Percentiles rank a stretch among this genome's conserved stretches.
Conservation (phyloP, 2,797 vertebrate species). For the Mallotus villosus region DNA sequence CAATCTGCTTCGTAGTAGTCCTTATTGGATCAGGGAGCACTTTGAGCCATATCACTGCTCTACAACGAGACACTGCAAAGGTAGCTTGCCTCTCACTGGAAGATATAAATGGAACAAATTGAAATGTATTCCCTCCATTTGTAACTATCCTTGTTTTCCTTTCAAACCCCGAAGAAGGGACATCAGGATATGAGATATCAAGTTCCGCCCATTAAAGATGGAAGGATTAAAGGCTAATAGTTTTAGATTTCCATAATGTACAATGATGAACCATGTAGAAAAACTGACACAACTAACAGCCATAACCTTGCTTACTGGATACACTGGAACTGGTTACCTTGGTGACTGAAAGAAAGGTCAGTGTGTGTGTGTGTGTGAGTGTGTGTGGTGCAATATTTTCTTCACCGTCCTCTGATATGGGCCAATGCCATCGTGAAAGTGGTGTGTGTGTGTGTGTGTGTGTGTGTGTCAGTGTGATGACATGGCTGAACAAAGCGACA, state of each 20-base stretch:
- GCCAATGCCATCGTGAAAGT: conserved; percentile 28
- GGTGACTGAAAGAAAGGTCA: conserved; percentile 67
- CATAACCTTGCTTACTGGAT: conserved; percentile 30
- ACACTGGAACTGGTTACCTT: conserved; percentile 61
- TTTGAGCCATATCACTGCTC: conserved; percentile 31
- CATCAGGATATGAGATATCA: too few relatives aligned
- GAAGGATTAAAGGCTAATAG: neutral
- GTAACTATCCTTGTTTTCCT: too few relatives aligned
- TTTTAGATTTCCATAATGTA: neutral
- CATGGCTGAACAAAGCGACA: conserved; percentile 24
- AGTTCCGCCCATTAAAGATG: too few relatives aligned
- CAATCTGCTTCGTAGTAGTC: conserved; percentile 26
- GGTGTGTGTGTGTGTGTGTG: neutral
- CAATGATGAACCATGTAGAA: neutral
- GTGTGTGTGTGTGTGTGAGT: neutral
- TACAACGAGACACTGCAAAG: conserved; percentile 18
- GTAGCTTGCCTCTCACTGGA: neutral
- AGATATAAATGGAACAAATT: too few relatives aligned
- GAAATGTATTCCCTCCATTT: too few relatives aligned
- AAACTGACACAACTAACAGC: neutral
- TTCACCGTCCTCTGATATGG: conserved; percentile 22
- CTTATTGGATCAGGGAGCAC: conserved; percentile 55
- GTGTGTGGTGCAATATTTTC: conserved; percentile 13
- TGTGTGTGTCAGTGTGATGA: conserved; percentile 25
- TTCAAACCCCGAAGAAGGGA: too few relatives aligned